Evolutionary conservation across 2,888 invertebrate genomes (phyloP).

Genomic region (Oegoconia quadripuncta): DNA sequence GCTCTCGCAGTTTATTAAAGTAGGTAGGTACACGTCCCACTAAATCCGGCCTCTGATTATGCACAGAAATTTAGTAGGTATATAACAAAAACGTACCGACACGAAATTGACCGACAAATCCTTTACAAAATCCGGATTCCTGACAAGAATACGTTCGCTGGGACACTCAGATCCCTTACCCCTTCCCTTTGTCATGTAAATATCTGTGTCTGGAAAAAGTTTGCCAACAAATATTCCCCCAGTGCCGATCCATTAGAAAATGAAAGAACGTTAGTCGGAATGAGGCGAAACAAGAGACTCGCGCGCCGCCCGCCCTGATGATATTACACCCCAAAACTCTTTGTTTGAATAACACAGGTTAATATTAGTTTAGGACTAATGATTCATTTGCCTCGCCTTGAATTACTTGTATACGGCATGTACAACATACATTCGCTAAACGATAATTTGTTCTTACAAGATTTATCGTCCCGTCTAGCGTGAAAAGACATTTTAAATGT

Average conservation of each 20-base stretch:
- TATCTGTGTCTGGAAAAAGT: slow-evolving; percentile 59
- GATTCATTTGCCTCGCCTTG: slow-evolving; percentile 55
- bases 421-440: slow-evolving; percentile 30
- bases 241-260: slow-evolving; percentile 68
- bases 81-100: slow-evolving; percentile 49
- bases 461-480: slow-evolving; percentile 4
- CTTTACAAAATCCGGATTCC: slow-evolving; percentile 55
- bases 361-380: slow-evolving; percentile 70
- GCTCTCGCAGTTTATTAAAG: slow-evolving; percentile 36
- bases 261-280: slow-evolving; percentile 62
- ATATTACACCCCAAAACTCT: slow-evolving; percentile 48
- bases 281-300: slow-evolving; percentile 43
- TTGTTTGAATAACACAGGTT: slow-evolving; percentile 54
- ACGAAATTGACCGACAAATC: slow-evolving; percentile 65
- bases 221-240: slow-evolving; percentile 63
- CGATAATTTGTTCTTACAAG: slow-evolving; percentile 6
- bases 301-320: slow-evolving; percentile 31
- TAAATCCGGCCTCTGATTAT: slow-evolving; percentile 38
- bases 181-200: slow-evolving; percentile 71
- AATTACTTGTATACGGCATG: slow-evolving; percentile 42
- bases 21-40: slow-evolving; percentile 32
- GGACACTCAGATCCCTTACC: slow-evolving; percentile 55
- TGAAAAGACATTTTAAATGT: slow-evolving; percentile 7
- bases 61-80: slow-evolving; percentile 42
- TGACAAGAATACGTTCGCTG: slow-evolving; percentile 61